A percentile compares a stretch with the other conserved stretches of the same genome.
Evolutionary conservation across 2,888 invertebrate genomes (phyloP).

Genomic region (Torymus aiolomorphi): DNA sequence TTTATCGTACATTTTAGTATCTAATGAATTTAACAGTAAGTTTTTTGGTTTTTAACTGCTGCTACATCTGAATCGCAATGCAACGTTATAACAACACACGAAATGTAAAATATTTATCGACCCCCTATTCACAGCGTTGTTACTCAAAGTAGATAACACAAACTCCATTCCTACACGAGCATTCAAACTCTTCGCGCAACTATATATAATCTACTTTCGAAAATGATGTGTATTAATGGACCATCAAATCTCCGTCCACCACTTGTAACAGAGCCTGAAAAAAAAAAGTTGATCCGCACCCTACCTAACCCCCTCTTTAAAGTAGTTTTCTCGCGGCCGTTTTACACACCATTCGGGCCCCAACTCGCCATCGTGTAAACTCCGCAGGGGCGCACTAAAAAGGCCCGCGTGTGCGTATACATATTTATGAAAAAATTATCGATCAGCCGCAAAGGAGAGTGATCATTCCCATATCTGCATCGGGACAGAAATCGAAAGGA

Average conservation of each 20-base stretch:
- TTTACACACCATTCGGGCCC: too few species aligned
- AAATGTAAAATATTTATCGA: too few species aligned
- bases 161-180: too few species aligned
- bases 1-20: neutral
- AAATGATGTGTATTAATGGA: constrained; percentile 24
- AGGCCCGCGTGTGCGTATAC: constrained; percentile 14
- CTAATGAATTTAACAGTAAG: neutral
- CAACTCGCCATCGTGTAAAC: too few species aligned
- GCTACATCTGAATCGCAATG: too few species aligned
- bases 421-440: constrained; percentile 53
- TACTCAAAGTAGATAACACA: too few species aligned
- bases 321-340: neutral
- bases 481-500: constrained; percentile 33
- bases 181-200: too few species aligned
- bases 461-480: neutral
- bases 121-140: too few species aligned
- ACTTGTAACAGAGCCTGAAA: constrained; percentile 12
- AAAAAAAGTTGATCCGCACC: constrained; percentile 19
- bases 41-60: neutral
- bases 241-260: constrained; percentile 28
- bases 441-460: constrained; percentile 11
- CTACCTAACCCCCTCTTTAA: neutral
- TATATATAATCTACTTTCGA: constrained; percentile 30
- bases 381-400: constrained; percentile 14
- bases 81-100: too few species aligned